Evolutionary conservation across 2,113 vertebrate genomes (phyloP).

Genomic region (Phasianus colchicus): DNA sequence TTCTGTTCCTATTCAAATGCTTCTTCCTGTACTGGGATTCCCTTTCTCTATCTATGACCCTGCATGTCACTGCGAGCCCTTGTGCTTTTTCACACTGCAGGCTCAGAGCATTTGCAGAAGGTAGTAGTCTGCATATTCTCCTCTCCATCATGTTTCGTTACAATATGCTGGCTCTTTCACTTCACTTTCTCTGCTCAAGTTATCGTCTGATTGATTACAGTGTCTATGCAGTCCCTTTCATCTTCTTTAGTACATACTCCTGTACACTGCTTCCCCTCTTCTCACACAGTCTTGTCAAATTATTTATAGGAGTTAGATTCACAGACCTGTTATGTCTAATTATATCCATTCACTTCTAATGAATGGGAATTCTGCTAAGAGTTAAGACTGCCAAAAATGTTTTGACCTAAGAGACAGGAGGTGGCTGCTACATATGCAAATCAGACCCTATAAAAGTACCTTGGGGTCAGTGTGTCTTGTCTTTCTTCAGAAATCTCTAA

Average conservation of each 20-base stretch:
- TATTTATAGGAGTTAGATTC: constrained; percentile 81
- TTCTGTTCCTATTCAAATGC: not conserved
- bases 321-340: constrained; percentile 79
- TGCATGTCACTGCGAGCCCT: not conserved
- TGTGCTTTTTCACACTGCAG: not conserved
- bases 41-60: not conserved
- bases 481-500: constrained; percentile 71
- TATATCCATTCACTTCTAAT: constrained; percentile 82
- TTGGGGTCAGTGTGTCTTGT: constrained; percentile 29
- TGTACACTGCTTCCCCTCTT: not conserved
- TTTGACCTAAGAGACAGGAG: constrained; percentile 78
- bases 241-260: constrained; percentile 9
- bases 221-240: constrained; percentile 3
- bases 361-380: constrained; percentile 77
- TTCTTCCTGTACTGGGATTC: not conserved
- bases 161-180: not conserved
- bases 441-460: constrained; percentile 76
- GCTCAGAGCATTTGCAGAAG: not conserved
- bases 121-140: not conserved
- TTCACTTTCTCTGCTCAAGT: not conserved
- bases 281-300: constrained; percentile 73
- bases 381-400: constrained; percentile 74
- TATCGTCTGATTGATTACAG: not conserved
- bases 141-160: not conserved
- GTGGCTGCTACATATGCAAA: constrained; percentile 76